Conservation (phyloP, 2,888 invertebrate species). For the Gisinianus flammeolus region DNA sequence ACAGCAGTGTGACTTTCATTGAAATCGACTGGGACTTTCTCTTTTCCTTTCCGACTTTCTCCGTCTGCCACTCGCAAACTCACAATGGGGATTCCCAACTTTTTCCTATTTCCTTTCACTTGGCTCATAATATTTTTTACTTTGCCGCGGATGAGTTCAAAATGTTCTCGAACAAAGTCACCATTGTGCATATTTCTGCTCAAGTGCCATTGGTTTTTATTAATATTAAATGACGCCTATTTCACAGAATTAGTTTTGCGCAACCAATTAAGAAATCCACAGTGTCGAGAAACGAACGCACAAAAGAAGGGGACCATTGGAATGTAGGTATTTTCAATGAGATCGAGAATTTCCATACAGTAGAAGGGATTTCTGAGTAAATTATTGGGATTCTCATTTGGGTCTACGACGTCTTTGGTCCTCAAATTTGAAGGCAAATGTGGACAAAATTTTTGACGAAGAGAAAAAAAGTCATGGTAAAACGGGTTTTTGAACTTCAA, state of each 20-base stretch:
- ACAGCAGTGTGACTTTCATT: not conserved
- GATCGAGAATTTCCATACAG: not conserved
- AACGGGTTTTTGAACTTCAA: not conserved
- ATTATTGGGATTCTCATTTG: not conserved
- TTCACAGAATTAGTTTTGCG: not conserved
- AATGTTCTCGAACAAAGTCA: constrained; percentile 10
- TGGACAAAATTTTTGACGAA: not conserved
- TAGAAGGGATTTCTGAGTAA: not conserved
- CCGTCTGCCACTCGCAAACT: not conserved
- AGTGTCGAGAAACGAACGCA: not conserved
- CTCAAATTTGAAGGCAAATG: not conserved
- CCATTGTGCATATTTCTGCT: constrained; percentile 13
- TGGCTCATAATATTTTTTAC: not conserved
- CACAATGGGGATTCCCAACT: not conserved
- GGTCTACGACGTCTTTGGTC: not conserved
- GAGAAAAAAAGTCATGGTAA: not conserved
- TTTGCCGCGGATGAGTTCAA: not conserved
- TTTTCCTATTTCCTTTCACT: not conserved
- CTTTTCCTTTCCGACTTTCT: not conserved
- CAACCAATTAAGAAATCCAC: not conserved
- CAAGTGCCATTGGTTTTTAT: constrained; percentile 3
- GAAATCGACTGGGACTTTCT: not conserved
- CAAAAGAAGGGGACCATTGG: constrained; percentile 1
- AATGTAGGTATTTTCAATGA: constrained; percentile 1
- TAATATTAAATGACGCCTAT: not conserved